Evolutionary conservation across 1,140 invertebrate species (phyloP), one percentile per base, ranked within the genome.

Genomic region (Caenorhabditis remanei): DNA sequence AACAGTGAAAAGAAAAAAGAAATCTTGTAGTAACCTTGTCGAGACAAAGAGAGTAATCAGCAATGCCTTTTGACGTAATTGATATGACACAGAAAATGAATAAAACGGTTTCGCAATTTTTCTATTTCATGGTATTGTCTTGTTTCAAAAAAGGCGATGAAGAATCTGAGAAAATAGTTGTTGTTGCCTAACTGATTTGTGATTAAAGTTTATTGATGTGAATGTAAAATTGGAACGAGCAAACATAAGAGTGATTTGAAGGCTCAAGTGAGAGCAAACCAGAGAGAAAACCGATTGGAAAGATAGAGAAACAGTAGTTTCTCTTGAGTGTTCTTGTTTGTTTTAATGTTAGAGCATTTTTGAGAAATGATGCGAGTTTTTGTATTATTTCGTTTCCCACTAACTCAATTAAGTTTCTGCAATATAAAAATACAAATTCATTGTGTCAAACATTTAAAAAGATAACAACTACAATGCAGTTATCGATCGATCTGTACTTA

Each of bases 61-160:
- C 61, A 63, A 40, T 24, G 61, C 9, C 61, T 32, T 21, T 63
- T 40, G 24, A 32, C 61, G 61, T 63, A 63, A 63, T 63, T 63
- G 61, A 63, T 32, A 63, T 8, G 61, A 32, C 14, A 16, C 2
- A 32, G 2, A 32, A 32, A 32, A 32, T 32, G 32, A 32, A 32
- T 32, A 0, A 32, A 32, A 32, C 32, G 32, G 32, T 32, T 32
- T 32, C 32, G 32, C 32, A 32, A 32, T 32, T 32, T 32, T 32
- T 32, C 32, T 32, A 32, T 32, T 32, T 32, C 32, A 32, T 32
- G 32, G 32, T 32, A 32, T 32, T 32, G 32, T 32, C 32, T 32
- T 32, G 32, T 32, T 32, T 32, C 32, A 32, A 32, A 32, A n/a
- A 32, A 32, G 32, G 32, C 32, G 32, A 32, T 32, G 32, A 32